A percentile compares a stretch with the other conserved stretches of the same genome.
Evolutionary conservation across 2,888 invertebrate species (phyloP).

Genomic region (Scaptomyza polygonia): DNA sequence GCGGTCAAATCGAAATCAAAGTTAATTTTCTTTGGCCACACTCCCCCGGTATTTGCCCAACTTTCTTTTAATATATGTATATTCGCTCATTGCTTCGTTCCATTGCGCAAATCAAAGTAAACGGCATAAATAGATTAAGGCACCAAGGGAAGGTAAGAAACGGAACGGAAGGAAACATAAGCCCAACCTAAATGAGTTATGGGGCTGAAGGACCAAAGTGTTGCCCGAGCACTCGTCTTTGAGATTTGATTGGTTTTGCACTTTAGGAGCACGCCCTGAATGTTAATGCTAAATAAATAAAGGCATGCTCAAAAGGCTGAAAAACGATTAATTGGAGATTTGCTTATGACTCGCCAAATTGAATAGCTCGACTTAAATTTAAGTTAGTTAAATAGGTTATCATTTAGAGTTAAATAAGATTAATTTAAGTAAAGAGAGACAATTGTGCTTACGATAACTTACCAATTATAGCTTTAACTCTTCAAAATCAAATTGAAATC

Average conservation of each 20-base stretch:
- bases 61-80: constrained; percentile 1
- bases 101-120: constrained; percentile 64
- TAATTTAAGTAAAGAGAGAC: too few species aligned
- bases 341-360: too few species aligned
- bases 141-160: constrained; percentile 21
- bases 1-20: constrained; percentile 67
- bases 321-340: constrained; percentile 37
- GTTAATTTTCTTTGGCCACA: constrained; percentile 66
- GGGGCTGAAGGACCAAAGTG: constrained; percentile 21
- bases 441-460: too few species aligned
- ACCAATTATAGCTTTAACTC: background rate
- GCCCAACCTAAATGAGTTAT: constrained; percentile 65
- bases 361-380: too few species aligned
- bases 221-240: constrained; percentile 25
- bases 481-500: background rate
- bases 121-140: constrained; percentile 70
- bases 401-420: too few species aligned
- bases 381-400: too few species aligned
- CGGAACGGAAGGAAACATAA: constrained; percentile 61
- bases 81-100: constrained; percentile 1
- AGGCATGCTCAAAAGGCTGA: constrained; percentile 12
- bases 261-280: constrained; percentile 6
- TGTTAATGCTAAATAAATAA: constrained; percentile 45
- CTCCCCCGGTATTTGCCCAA: background rate
- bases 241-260: constrained; percentile 37